These are phyloP conservation scores for Cricetomys ansorgei DNA, from an alignment of 2,113 vertebrate species.

Conservation along the genomic window DNA sequence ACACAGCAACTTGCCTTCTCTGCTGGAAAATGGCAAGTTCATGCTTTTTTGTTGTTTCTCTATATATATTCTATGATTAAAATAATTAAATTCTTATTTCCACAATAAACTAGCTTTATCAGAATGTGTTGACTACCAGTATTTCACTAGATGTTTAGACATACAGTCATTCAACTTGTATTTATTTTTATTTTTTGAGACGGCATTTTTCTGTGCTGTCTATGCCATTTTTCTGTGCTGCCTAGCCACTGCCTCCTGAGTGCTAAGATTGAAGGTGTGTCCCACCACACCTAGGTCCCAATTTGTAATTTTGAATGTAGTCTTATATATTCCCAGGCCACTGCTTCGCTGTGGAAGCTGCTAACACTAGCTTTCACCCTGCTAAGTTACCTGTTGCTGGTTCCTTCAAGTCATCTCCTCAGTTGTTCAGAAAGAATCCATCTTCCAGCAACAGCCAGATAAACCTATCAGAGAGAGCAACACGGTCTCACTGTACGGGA, in stretches of 20 bases:
- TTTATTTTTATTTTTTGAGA: background rate
- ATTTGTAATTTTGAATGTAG: background rate
- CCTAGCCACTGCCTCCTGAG: background rate
- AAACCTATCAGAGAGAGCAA: background rate
- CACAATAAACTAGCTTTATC: background rate
- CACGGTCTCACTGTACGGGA: background rate
- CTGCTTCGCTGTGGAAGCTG: background rate
- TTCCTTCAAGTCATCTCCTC: background rate
- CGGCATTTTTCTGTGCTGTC: background rate
- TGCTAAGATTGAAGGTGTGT: background rate
- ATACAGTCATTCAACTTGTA: background rate
- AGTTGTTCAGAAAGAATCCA: background rate
- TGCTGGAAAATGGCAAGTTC: background rate
- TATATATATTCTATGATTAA: background rate
- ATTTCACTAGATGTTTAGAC: background rate
- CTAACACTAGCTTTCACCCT: background rate
- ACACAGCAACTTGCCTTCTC: constrained; percentile 12
- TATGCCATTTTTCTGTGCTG: too few relatives aligned
- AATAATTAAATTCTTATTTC: constrained; percentile 18
- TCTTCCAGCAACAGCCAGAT: background rate
- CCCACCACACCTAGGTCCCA: background rate
- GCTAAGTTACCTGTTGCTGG: background rate
- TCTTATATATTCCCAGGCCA: background rate
- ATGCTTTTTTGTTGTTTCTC: background rate
- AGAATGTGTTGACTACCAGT: background rate